phyloP scores from a whole-genome alignment of 2,888 invertebrate genomes.

The Lasioglossum lativentre region DNA sequence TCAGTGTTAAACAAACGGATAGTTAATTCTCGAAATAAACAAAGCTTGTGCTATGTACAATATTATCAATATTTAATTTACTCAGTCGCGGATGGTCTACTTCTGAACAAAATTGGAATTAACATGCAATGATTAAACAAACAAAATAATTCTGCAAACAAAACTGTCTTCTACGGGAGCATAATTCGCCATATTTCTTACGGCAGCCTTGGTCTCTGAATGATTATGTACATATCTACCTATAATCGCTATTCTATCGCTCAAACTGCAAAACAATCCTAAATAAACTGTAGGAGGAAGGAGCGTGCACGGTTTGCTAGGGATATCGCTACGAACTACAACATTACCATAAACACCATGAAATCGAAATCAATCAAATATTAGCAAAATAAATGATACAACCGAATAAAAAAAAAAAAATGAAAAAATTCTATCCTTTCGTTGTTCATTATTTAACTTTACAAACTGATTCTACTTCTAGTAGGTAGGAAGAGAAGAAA shows the following conservation, averaged over 20 bases:
- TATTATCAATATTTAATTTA: not conserved
- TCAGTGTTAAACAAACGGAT: constrained; percentile 16
- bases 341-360: not conserved
- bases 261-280: constrained; percentile 11
- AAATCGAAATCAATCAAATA: not conserved
- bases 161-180: not conserved
- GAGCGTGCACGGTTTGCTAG: constrained; percentile 11
- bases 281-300: constrained; percentile 1
- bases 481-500: constrained; percentile 25
- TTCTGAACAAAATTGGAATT: not conserved
- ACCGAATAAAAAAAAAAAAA: not conserved
- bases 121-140: constrained; percentile 11
- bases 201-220: not conserved
- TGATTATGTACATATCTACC: not conserved
- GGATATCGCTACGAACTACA: not conserved
- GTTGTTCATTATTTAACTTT: not conserved
- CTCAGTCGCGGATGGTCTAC: not conserved
- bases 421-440: not conserved
- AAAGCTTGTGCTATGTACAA: constrained; percentile 9
- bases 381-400: not conserved
- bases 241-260: not conserved
- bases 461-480: constrained; percentile 23
- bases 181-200: constrained; percentile 5
- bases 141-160: not conserved
- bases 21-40: constrained; percentile 5